Base-by-base conservation (phyloP, 1,140 invertebrate species). In the Steinernema khuongi region DNA sequence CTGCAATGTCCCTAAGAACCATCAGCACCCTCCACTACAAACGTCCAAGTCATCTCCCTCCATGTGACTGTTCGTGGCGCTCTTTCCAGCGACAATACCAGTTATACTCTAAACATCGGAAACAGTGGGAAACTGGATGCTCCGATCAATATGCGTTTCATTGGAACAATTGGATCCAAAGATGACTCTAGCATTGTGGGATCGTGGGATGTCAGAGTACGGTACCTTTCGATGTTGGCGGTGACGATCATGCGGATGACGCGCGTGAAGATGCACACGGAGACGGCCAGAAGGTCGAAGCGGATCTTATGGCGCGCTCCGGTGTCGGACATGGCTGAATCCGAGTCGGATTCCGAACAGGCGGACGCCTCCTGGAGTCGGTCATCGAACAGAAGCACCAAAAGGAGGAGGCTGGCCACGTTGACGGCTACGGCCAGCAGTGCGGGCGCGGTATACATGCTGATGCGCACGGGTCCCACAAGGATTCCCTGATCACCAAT, bases 361-460 rank as follows among this genome's bases (percentile, higher is more conserved):
- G 31, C 22, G n/a, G 32, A 1, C 28, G 79, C 70, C 44, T 68
- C 26, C 17, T 36, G 28, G 36, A 74, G 76, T 31, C 22, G 36
- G 31, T 22, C 22, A 36, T 1, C 31, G 31, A 31, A 72, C n/a
- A 67, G 0, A 11, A 66, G 26, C 0, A 67, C 31, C 26, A 80
- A 19, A 30, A 66, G 36, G 19, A 36, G 4, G 30, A 36, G 22
- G 36, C 77, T 75, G 11, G 60, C n/a, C 70, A 79, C 29, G 43
- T 79, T 79, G 70, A 79, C 79, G 1, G 72, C 1, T 44, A 79
- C 17, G n/a, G 80, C 78, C 4, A 79, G 33, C 1, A 79, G 18
- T 4, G 78, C 78, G 0, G 78, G 78, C 7, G 77, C 76, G 1
- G 78, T 81, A 43, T 79, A 79, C 80, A 79, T 79, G 2, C 74